These are phyloP conservation scores for Cheiracanthium punctorium DNA, from an alignment of 2,888 invertebrate species.

Conservation along the genomic window DNA sequence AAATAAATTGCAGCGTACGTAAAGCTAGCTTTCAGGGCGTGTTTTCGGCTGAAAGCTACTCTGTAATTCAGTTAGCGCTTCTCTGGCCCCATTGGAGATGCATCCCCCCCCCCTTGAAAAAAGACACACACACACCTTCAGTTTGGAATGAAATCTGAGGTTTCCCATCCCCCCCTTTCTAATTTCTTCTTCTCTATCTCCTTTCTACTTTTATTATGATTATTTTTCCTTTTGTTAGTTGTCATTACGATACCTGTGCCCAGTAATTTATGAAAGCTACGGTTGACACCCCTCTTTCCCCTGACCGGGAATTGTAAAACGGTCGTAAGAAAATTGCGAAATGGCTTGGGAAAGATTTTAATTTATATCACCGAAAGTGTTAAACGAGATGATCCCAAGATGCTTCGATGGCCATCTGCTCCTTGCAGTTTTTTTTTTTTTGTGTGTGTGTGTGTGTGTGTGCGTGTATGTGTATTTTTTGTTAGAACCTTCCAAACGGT, in stretches of 20 bases:
- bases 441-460: too few relatives aligned
- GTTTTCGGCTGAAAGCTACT: conserved; percentile 59
- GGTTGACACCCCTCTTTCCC: too few relatives aligned
- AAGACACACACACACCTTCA: too few relatives aligned
- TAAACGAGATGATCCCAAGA: too few relatives aligned
- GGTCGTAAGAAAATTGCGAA: background rate
- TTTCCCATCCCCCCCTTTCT: background rate
- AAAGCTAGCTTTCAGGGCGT: conserved; percentile 43
- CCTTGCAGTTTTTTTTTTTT: too few relatives aligned
- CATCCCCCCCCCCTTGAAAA: too few relatives aligned
- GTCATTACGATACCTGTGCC: conserved; percentile 55
- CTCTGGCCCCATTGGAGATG: conserved; percentile 52
- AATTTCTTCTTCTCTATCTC: background rate
- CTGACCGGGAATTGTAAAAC: too few relatives aligned
- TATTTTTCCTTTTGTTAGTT: conserved; percentile 46
- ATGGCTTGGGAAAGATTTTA: background rate
- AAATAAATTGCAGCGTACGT: conserved; percentile 35
- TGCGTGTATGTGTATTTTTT: too few relatives aligned
- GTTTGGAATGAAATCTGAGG: too few relatives aligned
- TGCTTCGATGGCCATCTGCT: too few relatives aligned
- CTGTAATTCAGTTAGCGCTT: conserved; percentile 67
- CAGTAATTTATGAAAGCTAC: conserved; percentile 61
- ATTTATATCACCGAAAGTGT: too few relatives aligned
- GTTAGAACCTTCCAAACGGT: too few relatives aligned
- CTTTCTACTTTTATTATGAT: conserved; percentile 26